These are phyloP conservation scores for Hirtodrosophila alboralis DNA, from an alignment of 2,888 invertebrate species.

Conservation along the genomic window DNA sequence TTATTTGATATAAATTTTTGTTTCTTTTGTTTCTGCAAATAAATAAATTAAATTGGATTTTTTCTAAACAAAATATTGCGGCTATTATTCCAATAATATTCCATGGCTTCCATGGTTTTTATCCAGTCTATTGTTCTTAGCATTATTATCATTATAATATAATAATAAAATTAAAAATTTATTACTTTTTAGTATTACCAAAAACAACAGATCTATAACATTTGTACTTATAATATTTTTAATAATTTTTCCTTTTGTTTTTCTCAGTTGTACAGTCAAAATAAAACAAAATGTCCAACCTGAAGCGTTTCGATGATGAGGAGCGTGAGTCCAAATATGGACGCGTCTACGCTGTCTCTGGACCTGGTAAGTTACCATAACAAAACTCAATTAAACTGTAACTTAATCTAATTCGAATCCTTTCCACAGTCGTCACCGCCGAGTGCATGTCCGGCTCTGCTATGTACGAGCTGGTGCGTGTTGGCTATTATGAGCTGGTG, in stretches of 20 bases:
- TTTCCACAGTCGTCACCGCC: constrained; percentile 95
- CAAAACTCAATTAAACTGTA: not conserved
- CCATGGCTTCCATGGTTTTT: too few species aligned
- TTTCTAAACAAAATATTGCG: too few species aligned
- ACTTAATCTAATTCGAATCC: not conserved
- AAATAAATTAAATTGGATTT: too few species aligned
- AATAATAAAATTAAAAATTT: too few species aligned
- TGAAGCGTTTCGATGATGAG: constrained; percentile 91
- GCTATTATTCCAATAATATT: too few species aligned
- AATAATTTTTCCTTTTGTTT: not conserved
- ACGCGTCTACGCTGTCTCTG: constrained; percentile 98
- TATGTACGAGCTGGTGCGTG: constrained; percentile 99
- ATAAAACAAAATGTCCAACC: constrained; percentile 86
- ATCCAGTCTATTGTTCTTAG: too few species aligned
- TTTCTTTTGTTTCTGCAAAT: too few species aligned
- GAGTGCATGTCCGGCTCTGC: constrained; percentile 99
- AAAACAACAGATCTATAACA: too few species aligned
- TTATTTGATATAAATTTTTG: too few species aligned
- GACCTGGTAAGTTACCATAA: constrained; percentile 90
- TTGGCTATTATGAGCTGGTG: constrained; percentile 98
- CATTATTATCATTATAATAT: too few species aligned
- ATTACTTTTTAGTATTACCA: too few species aligned
- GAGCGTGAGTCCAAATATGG: constrained; percentile 95
- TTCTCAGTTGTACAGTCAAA: constrained; percentile 55
- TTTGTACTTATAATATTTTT: too few species aligned